A percentile compares a stretch with the other conserved stretches of the same genome.
Conservation (phyloP, 2,888 invertebrate genomes). For the Leistus spinibarbis region DNA sequence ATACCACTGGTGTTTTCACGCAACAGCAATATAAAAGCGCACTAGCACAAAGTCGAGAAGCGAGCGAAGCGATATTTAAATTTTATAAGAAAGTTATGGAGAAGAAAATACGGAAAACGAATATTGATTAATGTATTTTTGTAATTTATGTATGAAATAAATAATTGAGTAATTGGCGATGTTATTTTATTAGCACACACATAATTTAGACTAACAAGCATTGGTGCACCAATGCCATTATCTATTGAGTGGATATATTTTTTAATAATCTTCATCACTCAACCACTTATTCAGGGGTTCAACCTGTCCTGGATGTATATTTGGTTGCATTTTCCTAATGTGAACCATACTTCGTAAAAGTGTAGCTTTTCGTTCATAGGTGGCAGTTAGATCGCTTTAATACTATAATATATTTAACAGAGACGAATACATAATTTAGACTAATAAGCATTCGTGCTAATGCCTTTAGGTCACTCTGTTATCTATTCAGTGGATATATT, state of each 20-base stretch:
- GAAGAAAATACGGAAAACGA: neutral
- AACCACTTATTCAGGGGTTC: too few relatives aligned
- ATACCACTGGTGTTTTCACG: constrained; percentile 73
- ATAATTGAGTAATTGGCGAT: neutral
- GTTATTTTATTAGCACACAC: too few relatives aligned
- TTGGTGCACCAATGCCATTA: too few relatives aligned
- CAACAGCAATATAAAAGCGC: constrained; percentile 71
- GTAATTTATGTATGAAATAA: neutral
- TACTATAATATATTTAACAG: neutral
- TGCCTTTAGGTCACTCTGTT: too few relatives aligned
- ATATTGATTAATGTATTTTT: neutral
- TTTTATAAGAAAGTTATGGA: constrained; percentile 62
- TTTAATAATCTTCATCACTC: too few relatives aligned
- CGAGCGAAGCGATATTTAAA: constrained; percentile 71
- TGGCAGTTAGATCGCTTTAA: neutral
- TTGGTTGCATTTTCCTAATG: too few relatives aligned
- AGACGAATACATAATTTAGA: neutral
- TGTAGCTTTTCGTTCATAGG: neutral
- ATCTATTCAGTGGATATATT: too few relatives aligned
- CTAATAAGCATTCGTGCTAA: neutral
- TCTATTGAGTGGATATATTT: too few relatives aligned
- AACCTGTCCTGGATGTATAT: too few relatives aligned
- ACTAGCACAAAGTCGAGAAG: constrained; percentile 67
- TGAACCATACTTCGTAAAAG: neutral
- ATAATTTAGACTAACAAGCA: too few relatives aligned